Base-by-base conservation (phyloP, 2,113 vertebrate species). In the Platichthys stellatus region DNA sequence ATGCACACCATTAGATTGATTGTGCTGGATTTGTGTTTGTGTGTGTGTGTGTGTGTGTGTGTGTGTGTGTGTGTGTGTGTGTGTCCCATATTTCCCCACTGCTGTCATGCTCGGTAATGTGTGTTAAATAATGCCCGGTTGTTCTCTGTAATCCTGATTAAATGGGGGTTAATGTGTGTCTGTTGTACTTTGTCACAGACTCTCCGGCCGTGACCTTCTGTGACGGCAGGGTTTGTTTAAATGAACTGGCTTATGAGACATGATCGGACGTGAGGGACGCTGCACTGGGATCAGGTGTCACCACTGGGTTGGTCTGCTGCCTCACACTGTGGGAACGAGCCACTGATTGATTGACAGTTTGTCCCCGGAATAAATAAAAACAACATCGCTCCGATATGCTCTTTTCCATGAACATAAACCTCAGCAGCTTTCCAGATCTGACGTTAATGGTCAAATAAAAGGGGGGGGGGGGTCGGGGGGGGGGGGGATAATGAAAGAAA, bases 1-100 rank as follows among this genome's bases (percentile, higher is more conserved):
- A 97, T 96, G 95, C 92, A 93, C 92, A 92, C 96, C 96, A 96
- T 97, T 96, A 96, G 84, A 65, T 82, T 97, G 95, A 97, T 96
- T 95, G 95, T 96, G 94, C 92, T 93, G 86, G 91, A 92, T 94
- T 91, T 93, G 93, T 93, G 85, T 87, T 61, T 83, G 65, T 86
- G 74, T 74, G 64, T 76, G 66, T 75, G 70, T 78, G 83, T 31
- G 28, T 93, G 93, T 93, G 85, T 87, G 83, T 31, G 28, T 93
- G 93, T 93, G 85, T 87, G 82, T 82, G 78, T 83, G 26, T 28
- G 26, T 28, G 26, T 28, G 26, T 28, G 74, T 74, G 64, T 81
- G 82, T 82, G 78, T 83, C 84, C 80, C 87, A 81, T 91, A 85
- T 87, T 86, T 88, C 78, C 67, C 65, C 60, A 61, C 70, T 83